A percentile compares a stretch with the other conserved stretches of the same genome.
phyloP scores from a whole-genome alignment of 2,113 vertebrate genomes.

The Corythoichthys haematopterus region DNA sequence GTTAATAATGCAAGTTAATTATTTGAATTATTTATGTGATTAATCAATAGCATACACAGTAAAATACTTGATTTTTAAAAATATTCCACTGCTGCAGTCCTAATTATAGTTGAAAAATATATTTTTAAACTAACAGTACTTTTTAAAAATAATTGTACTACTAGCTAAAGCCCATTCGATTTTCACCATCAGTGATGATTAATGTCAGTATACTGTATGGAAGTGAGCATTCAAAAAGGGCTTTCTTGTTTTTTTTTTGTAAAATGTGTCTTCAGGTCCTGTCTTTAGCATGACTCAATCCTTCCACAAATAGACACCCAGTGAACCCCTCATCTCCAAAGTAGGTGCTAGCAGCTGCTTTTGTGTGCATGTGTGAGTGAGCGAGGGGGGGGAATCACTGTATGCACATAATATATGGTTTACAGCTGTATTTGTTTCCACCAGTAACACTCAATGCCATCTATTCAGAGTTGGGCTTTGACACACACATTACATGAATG shows the following conservation, averaged over 20 bases:
- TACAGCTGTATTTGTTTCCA: slow-evolving; percentile 6
- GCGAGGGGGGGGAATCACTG: neutral
- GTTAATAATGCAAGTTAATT: no score
- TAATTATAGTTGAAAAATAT: no score
- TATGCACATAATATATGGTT: neutral
- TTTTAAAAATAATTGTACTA: no score
- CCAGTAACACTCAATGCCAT: neutral
- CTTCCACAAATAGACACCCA: slow-evolving; percentile 75
- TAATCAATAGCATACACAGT: no score
- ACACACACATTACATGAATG: neutral
- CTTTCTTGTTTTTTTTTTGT: slow-evolving; percentile 20
- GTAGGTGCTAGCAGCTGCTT: slow-evolving; percentile 75
- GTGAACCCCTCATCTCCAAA: slow-evolving; percentile 69
- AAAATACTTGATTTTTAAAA: no score
- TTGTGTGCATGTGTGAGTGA: slow-evolving; percentile 17
- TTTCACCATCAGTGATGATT: no score
- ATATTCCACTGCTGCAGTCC: no score
- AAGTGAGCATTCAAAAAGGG: slow-evolving; percentile 1
- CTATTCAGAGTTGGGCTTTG: neutral
- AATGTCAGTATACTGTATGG: neutral
- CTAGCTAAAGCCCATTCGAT: no score
- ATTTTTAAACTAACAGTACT: neutral
- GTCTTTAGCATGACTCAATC: slow-evolving; percentile 40
- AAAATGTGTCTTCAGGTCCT: slow-evolving; percentile 22
- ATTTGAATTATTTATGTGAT: no score